Evolutionary conservation across 2,113 vertebrate species (phyloP).

Genomic region (Sapajus apella): DNA sequence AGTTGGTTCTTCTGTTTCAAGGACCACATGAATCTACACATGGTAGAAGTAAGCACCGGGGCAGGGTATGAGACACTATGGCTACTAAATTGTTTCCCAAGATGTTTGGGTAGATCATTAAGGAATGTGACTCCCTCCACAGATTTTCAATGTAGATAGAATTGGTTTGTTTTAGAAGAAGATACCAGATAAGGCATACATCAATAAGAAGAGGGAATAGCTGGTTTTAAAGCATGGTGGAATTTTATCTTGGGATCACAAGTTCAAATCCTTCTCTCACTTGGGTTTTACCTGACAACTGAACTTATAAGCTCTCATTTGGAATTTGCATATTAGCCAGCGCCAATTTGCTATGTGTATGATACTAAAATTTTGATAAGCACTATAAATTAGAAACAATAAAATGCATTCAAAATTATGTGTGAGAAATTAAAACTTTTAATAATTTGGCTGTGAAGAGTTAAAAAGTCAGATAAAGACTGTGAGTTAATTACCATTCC

Average conservation of each 20-base stretch:
- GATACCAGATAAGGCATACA: background rate
- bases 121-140: background rate
- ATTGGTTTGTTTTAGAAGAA: background rate
- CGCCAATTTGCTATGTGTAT: background rate
- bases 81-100: background rate
- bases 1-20: conserved; percentile 9
- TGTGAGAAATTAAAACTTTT: background rate
- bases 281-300: background rate
- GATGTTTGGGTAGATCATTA: background rate
- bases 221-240: background rate
- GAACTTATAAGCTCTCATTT: background rate
- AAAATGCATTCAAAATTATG: background rate
- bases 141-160: background rate
- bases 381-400: background rate
- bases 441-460: conserved; percentile 33
- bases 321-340: background rate
- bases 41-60: background rate
- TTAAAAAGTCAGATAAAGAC: conserved; percentile 9
- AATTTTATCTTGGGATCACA: background rate
- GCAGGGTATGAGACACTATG: background rate
- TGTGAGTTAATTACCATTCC: background rate
- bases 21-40: background rate
- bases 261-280: background rate
- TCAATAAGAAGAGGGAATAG: background rate
- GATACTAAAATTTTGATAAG: background rate